Evolutionary conservation across 2,888 invertebrate genomes (phyloP), one percentile per base, ranked within the genome.

Genomic region (Plusia festucae): DNA sequence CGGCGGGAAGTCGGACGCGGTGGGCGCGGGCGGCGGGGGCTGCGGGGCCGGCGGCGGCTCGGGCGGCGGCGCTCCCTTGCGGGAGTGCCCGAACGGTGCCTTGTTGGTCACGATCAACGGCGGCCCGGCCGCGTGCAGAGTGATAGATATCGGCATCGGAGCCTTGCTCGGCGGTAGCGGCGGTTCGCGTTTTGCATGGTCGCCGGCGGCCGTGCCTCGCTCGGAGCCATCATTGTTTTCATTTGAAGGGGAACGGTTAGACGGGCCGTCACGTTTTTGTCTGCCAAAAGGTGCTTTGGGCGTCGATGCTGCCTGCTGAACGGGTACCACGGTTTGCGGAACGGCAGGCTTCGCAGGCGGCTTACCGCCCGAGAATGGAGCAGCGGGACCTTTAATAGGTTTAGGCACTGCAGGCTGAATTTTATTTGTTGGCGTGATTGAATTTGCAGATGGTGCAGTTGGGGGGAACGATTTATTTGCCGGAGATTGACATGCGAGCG

Each of bases 1-100:
- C 6, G 93, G 93, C 0, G 96, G 91, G 89, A 95, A 94, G 89
- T 96, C 89, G 24, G 96, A 95, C 18, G 95, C 94, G 1, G 95
- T 93, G 0, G 95, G 90, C 34, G 92, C 93, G 20, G 94, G 93
- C 4, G 95, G 95, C 0, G 93, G 92, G 6, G 93, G 91, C 70
- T 92, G 93, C 2, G 95, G 91, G 1, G 77, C 89, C 0, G 93
- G 90, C 1, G 89, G 85, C 0, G 91, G 91, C 61, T 91, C 92
- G 0, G 93, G 90, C 0, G 85, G 85, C 0, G 85, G 80, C 0
- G 84, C 82, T 0, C 90, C 83, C 58, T 94, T 93, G 6, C 95
- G 86, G 0, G 93, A 92, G 74, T 94, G 95, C 0, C 91, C 91
- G 82, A 95, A 95, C 0, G 95, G 95, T 0, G 93, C 91, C 69